Evolutionary conservation across 2,888 invertebrate genomes (phyloP), one percentile per base, ranked within the genome.

Genomic region (Agrilus mali): DNA sequence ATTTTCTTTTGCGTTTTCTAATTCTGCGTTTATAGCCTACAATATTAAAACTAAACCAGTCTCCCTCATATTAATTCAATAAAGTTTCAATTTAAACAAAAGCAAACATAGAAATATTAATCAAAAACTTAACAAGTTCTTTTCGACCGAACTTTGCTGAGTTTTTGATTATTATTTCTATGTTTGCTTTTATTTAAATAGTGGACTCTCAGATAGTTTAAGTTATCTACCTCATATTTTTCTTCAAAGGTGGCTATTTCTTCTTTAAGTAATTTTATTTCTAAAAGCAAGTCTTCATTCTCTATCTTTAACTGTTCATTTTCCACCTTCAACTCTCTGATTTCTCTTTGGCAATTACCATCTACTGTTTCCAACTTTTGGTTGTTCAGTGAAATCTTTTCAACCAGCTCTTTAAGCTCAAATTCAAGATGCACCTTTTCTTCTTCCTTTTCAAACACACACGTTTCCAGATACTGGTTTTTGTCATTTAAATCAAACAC

Each of bases 1-100:
- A 31, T 13, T 53, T 45, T 56, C 54, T 41, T 52, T 51, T 34
- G 56, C 43, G 44, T 53, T 40, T 27, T 45, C 41, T 22, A 54
- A 34, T 48, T 59, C 54, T 22, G 43, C 41, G n/a, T 40, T 40
- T 14, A 53, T 47, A 20, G 49, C 44, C 53, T 57, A 33, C 27
- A 38, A 43, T 12, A 15, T 2, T 10, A 31, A 22, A 7, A 33
- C 13, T 33, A 33, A 14, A 40, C 37, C 5, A 15, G 7, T 10
- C 4, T 37, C 2, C n/a, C 16, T 37, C 15, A 16, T 7, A n/a
- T 15, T 37, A 14, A 20, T 20, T 17, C 17, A 17, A 7, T 14
- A 27, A 16, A 34, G n/a, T n/a, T 17, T 34, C 14, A 14, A 6
- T 31, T 17, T 22, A 13, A 36, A 2, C 17, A 34, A 5, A 20